Conservation (phyloP, 1,140 invertebrate genomes). For the Sarcophaga peregrina region DNA sequence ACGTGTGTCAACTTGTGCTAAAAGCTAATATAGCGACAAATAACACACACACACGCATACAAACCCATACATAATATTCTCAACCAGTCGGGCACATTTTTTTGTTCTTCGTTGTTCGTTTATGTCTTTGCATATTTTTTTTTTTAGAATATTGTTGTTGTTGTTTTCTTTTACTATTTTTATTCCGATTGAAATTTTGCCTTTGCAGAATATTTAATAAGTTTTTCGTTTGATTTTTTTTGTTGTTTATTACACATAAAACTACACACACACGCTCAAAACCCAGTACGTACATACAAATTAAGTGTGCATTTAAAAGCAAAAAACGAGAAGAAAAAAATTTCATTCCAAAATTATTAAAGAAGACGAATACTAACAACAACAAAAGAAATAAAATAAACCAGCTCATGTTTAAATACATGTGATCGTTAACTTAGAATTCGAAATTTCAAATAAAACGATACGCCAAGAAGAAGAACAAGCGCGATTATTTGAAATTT, state of each 20-base stretch:
- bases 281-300: too few relatives aligned
- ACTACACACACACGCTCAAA: not conserved
- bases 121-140: not conserved
- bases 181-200: not conserved
- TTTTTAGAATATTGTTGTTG: not conserved
- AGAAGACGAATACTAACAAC: too few relatives aligned
- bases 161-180: not conserved
- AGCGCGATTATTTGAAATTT: too few relatives aligned
- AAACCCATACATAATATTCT: not conserved
- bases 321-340: not conserved
- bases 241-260: not conserved
- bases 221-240: not conserved
- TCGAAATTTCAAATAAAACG: not conserved
- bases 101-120: not conserved
- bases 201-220: too few relatives aligned
- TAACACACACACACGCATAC: not conserved
- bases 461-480: not conserved
- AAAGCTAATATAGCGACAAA: not conserved
- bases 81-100: not conserved
- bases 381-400: too few relatives aligned
- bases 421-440: not conserved
- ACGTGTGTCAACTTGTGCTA: conserved; percentile 21
- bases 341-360: not conserved
- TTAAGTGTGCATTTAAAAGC: not conserved
- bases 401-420: not conserved